A percentile compares a stretch with the other conserved stretches of the same genome.
Conservation (phyloP, 2,113 vertebrate species). For the Scytalopus superciliaris region DNA sequence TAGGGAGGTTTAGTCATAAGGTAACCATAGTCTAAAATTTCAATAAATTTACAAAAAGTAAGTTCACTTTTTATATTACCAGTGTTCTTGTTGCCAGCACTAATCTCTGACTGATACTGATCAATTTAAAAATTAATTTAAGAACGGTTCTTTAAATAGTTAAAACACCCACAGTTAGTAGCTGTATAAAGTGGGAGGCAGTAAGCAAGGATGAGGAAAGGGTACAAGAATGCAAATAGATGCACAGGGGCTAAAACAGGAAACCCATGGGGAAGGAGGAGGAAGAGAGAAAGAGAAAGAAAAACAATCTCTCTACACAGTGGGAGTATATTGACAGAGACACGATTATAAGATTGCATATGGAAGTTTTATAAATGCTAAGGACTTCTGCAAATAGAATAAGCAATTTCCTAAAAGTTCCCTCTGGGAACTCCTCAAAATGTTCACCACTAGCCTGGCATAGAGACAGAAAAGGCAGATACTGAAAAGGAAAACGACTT, state of each 20-base stretch:
- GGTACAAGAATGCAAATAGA: background rate
- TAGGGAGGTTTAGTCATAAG: background rate
- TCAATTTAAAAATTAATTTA: background rate
- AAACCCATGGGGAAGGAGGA: background rate
- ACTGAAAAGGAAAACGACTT: background rate
- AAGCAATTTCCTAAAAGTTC: conserved; percentile 9
- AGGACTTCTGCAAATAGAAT: conserved; percentile 13
- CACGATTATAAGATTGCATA: background rate
- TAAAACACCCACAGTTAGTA: background rate
- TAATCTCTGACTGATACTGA: background rate
- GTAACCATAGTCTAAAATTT: background rate
- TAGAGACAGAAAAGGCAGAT: background rate
- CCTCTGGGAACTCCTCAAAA: background rate
- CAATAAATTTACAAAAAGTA: background rate
- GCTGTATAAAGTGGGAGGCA: background rate
- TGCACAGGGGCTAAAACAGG: background rate
- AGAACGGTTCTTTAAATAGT: background rate
- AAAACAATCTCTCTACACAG: background rate
- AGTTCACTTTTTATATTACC: background rate
- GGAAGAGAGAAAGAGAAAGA: background rate
- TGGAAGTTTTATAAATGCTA: background rate
- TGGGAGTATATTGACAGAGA: background rate
- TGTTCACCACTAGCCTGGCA: background rate
- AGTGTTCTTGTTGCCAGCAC: background rate
- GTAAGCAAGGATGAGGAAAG: background rate